Evolutionary conservation across 2,797 vertebrate genomes (phyloP).

Genomic region (Notolepis coatsorum): DNA sequence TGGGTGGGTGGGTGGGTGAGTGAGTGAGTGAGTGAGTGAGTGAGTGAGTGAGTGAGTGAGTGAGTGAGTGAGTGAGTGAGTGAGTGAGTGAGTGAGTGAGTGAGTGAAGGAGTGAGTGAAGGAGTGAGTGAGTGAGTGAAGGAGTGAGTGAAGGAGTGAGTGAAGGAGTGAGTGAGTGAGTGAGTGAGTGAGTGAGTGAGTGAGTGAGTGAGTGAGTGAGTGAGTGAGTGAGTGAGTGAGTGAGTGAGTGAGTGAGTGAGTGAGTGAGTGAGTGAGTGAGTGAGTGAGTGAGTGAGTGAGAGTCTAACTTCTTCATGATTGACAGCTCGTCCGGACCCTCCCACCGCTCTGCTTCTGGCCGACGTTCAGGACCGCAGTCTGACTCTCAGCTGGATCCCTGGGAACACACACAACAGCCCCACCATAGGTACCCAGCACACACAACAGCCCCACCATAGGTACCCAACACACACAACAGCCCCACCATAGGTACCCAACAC

Average conservation of each 20-base stretch:
- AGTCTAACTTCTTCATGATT: background rate
- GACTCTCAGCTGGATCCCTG: constrained; percentile 76
- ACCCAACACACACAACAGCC: constrained; percentile 15
- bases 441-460: too few species aligned
- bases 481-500: constrained; percentile 51
- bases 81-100: constrained; percentile 14
- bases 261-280: background rate
- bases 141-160: background rate
- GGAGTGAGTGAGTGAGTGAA: background rate
- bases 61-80: background rate
- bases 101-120: too few species aligned
- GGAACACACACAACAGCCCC: constrained; percentile 77
- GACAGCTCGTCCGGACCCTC: constrained; percentile 72
- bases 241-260: background rate
- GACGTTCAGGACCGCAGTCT: constrained; percentile 45
- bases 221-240: too few species aligned
- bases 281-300: background rate
- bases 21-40: background rate
- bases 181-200: rapidly evolving
- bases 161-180: background rate
- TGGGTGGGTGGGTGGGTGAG: background rate
- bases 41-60: background rate
- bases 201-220: background rate
- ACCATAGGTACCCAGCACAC: constrained; percentile 49
- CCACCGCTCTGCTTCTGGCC: constrained; percentile 60